phyloP scores from a whole-genome alignment of 2,888 invertebrate genomes.

The Volucella zonaria region DNA sequence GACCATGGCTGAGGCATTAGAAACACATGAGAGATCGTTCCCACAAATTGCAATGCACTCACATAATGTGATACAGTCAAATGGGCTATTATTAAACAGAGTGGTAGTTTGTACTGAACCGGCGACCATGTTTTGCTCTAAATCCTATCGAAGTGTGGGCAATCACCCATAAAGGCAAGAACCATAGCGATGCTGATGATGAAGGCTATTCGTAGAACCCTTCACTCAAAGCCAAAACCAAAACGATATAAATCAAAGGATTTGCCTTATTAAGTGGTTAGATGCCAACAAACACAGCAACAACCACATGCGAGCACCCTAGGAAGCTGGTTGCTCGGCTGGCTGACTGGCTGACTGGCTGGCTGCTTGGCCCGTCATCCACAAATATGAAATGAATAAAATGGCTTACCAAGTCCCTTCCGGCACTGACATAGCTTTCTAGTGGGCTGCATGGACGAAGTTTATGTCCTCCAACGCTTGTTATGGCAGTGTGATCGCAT shows the following conservation, averaged over 20 bases:
- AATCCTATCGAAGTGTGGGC: constrained; percentile 35
- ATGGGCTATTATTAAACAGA: constrained; percentile 69
- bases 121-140: constrained; percentile 56
- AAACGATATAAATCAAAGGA: constrained; percentile 73
- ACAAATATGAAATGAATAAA: constrained; percentile 64
- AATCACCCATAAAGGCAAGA: constrained; percentile 51
- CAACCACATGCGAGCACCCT: constrained; percentile 38
- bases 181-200: constrained; percentile 24
- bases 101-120: constrained; percentile 48
- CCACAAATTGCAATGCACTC: constrained; percentile 58
- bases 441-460: constrained; percentile 90
- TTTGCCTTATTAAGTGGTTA: constrained; percentile 73
- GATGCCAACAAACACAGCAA: constrained; percentile 62
- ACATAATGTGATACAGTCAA: constrained; percentile 55
- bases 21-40: constrained; percentile 59
- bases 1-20: constrained; percentile 31
- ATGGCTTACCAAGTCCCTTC: constrained; percentile 82
- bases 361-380: constrained; percentile 16
- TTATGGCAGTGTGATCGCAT: constrained; percentile 90
- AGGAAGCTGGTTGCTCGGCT: background rate
- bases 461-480: constrained; percentile 80
- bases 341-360: too few relatives aligned
- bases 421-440: constrained; percentile 90
- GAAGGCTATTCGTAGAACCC: constrained; percentile 41
- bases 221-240: constrained; percentile 69